phyloP scores from a whole-genome alignment of 2,113 vertebrate species.

The Syngnathus typhle region DNA sequence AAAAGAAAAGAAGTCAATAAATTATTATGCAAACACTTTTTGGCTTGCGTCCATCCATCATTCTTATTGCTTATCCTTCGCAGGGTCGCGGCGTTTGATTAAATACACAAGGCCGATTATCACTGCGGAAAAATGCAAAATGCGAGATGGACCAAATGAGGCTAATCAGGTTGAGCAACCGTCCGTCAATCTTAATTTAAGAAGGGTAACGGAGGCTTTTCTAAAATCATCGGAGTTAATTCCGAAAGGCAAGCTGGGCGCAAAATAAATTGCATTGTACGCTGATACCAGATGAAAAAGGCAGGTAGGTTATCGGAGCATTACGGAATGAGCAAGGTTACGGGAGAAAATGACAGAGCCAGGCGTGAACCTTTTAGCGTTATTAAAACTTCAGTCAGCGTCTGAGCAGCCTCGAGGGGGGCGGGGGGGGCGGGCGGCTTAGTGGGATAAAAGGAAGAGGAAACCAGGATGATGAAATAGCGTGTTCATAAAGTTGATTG shows the following conservation, averaged over 20 bases:
- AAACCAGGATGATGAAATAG: conserved; percentile 22
- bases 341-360: background rate
- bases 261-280: background rate
- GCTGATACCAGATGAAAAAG: conserved; percentile 6
- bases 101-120: background rate
- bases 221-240: background rate
- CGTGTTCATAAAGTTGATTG: conserved; percentile 49
- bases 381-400: conserved; percentile 58
- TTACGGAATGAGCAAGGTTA: conserved; percentile 35
- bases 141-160: background rate
- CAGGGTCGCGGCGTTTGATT: background rate
- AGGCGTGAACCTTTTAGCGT: conserved; percentile 57
- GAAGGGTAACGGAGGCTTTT: background rate
- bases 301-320: conserved; percentile 21
- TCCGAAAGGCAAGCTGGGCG: too few species aligned
- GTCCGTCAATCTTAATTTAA: background rate
- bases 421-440: background rate
- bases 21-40: conserved; percentile 63
- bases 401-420: conserved; percentile 16
- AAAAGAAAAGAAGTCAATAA: conserved; percentile 64
- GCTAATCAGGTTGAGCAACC: background rate
- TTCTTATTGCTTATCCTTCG: background rate
- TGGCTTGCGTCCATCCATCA: conserved; percentile 15
- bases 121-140: background rate
- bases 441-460: conserved; percentile 17